Conservation (phyloP, 1,140 invertebrate genomes). For the Sesamia nonagrioides region DNA sequence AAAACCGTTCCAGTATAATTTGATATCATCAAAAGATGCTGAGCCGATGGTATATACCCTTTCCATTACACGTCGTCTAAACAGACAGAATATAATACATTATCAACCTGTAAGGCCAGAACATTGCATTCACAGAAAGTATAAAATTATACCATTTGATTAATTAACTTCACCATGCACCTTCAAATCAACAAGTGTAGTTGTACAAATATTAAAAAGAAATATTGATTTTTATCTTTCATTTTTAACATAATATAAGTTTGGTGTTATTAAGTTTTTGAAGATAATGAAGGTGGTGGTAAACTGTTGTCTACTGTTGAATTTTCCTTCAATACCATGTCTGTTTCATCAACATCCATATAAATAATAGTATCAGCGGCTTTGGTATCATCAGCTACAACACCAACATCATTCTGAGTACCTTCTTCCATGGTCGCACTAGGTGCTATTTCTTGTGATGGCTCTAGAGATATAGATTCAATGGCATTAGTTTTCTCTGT, state of each 20-base stretch:
- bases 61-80: neutral
- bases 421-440: neutral
- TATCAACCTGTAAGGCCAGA: too few species aligned
- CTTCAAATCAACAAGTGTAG: neutral
- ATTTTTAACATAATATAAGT: neutral
- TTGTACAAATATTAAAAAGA: neutral
- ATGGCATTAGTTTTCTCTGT: neutral
- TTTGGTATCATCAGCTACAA: neutral
- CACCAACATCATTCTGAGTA: neutral
- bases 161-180: neutral
- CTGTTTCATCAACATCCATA: constrained; percentile 7
- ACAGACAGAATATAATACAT: neutral
- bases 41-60: too few species aligned
- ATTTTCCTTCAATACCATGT: neutral
- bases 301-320: neutral
- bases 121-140: too few species aligned
- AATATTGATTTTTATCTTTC: neutral
- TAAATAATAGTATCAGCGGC: neutral
- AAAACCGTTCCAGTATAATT: too few species aligned
- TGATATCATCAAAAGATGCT: too few species aligned
- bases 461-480: neutral
- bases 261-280: neutral
- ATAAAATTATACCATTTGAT: too few species aligned
- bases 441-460: neutral
- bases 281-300: constrained; percentile 1